These are phyloP conservation scores for Hippocampus abdominalis DNA, from an alignment of 2,113 vertebrate species.

Conservation along the genomic window DNA sequence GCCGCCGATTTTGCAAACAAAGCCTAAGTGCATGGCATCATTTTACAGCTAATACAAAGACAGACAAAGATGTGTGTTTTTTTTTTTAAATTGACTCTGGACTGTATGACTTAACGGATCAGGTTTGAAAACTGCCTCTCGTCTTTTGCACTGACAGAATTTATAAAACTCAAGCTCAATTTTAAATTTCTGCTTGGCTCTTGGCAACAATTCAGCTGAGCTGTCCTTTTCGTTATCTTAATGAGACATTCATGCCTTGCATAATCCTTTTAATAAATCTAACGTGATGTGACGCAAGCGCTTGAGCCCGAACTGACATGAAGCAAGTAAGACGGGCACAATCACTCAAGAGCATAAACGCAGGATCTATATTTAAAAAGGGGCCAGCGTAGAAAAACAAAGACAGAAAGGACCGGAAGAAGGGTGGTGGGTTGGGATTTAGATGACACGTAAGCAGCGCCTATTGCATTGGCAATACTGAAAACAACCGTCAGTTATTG, in stretches of 20 bases:
- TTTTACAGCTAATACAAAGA: neutral
- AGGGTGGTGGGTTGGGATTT: conserved; percentile 55
- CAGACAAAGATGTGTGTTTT: neutral
- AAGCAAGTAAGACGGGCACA: conserved; percentile 42
- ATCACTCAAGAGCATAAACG: conserved; percentile 35
- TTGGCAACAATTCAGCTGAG: neutral
- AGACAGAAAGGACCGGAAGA: conserved; percentile 24
- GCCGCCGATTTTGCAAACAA: neutral
- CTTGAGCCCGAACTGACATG: conserved; percentile 45
- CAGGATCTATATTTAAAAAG: conserved; percentile 58
- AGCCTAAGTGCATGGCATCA: neutral
- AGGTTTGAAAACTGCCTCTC: neutral
- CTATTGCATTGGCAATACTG: conserved; percentile 60
- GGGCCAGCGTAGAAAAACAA: conserved; percentile 34
- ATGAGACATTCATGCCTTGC: neutral
- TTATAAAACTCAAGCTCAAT: neutral
- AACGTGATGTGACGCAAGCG: conserved; percentile 37
- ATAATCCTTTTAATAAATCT: conserved; percentile 13
- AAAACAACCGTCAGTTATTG: conserved; percentile 64
- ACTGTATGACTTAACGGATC: neutral
- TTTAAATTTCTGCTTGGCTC: neutral
- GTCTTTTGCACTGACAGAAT: neutral
- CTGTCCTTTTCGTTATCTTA: neutral
- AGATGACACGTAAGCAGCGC: conserved; percentile 56
- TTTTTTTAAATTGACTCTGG: too few species aligned